A percentile compares a stretch with the other conserved stretches of the same genome.
Conservation (phyloP, 2,797 vertebrate genomes). For the Momotus momota region DNA sequence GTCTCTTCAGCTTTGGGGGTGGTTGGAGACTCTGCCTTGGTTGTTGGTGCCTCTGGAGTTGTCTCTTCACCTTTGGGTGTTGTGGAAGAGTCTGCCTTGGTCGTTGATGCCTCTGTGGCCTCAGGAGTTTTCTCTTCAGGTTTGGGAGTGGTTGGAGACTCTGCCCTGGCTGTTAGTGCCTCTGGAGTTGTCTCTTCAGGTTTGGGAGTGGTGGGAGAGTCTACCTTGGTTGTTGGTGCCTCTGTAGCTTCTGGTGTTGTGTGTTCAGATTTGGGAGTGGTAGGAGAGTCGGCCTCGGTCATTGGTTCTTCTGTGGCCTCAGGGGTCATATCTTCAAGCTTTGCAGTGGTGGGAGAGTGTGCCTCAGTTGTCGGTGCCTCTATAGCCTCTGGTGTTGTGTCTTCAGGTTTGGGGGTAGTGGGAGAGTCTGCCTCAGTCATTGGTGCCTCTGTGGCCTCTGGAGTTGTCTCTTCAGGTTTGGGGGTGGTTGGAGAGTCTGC, state of each 20-base stretch:
- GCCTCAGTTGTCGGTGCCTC: accelerated
- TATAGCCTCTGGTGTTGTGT: not conserved
- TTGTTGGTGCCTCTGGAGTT: not conserved
- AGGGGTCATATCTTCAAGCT: accelerated
- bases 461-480: not conserved
- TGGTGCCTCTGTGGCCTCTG: not conserved
- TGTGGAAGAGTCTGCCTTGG: accelerated
- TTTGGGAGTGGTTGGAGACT: accelerated
- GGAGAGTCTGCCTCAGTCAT: accelerated
- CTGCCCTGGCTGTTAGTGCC: accelerated
- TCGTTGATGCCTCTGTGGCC: not conserved
- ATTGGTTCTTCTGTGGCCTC: not conserved
- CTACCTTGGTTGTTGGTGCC: accelerated
- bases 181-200: accelerated
- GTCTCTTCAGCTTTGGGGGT: accelerated
- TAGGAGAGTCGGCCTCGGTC: accelerated
- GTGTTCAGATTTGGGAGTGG: accelerated
- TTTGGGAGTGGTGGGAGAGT: accelerated
- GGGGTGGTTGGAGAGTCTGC: not conserved
- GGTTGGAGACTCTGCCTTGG: accelerated
- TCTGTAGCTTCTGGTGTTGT: not conserved
- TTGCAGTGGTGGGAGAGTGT: accelerated
- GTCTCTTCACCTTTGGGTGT: not conserved
- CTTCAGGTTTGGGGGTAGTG: accelerated
- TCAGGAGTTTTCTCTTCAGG: not conserved